Evolutionary conservation across 1,140 invertebrate genomes (phyloP).

Genomic region (Charaxes varanes): DNA sequence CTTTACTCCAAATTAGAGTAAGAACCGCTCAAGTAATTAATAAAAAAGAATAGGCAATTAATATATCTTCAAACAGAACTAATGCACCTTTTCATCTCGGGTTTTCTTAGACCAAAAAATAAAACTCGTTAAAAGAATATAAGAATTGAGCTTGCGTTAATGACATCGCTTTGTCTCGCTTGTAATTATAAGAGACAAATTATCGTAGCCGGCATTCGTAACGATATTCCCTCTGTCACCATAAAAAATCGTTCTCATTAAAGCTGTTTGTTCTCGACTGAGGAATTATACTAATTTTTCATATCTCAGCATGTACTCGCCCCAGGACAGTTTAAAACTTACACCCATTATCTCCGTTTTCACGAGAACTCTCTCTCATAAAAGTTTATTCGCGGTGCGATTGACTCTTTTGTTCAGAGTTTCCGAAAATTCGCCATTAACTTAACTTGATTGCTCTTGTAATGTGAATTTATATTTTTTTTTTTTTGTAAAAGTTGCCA

Average conservation of each 20-base stretch:
- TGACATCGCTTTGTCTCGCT: constrained; percentile 16
- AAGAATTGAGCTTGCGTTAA: constrained; percentile 17
- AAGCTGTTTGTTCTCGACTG: constrained; percentile 17
- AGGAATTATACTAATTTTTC: constrained; percentile 15
- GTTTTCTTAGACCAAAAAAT: not conserved
- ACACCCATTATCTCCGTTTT: constrained; percentile 1
- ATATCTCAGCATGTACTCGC: not conserved
- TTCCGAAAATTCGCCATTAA: too few relatives aligned
- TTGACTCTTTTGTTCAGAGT: not conserved
- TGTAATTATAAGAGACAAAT: constrained; percentile 29
- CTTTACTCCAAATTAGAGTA: too few relatives aligned
- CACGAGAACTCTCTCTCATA: not conserved
- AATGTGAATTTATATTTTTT: too few relatives aligned
- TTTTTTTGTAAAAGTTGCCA: too few relatives aligned
- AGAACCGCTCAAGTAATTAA: too few relatives aligned
- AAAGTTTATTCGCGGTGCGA: not conserved
- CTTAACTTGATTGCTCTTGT: too few relatives aligned
- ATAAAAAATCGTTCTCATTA: constrained; percentile 19
- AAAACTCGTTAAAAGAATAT: constrained; percentile 16
- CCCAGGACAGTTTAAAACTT: not conserved
- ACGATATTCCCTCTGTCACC: constrained; percentile 16
- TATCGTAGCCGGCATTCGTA: constrained; percentile 14
- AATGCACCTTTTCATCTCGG: not conserved
- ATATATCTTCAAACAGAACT: not conserved
- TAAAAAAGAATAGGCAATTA: not conserved